Evolutionary conservation across 2,797 vertebrate species (phyloP), one percentile per base, ranked within the genome.

Genomic region (Pelobates cultripes): DNA sequence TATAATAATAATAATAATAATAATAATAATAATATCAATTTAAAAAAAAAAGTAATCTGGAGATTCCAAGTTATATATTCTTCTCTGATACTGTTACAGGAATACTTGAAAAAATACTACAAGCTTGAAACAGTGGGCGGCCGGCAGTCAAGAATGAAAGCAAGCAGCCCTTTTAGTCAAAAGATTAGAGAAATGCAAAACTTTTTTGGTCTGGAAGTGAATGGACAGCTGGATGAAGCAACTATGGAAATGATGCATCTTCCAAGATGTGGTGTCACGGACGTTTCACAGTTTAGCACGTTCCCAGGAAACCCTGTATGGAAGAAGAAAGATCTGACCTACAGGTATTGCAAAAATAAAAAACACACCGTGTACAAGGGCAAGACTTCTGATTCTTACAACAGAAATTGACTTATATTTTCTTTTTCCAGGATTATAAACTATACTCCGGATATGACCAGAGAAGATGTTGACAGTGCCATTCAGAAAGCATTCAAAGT

Each of bases 181-280:
- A 97, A 95, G 86, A 90, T 99, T 80, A 88, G 61, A 8, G 94
- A 97, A 91, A 98, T 98, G 98, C 97, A 99, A 90, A 82, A 87
- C 1, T 97, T 93, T 85, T 97, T 94, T 84, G 90, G 93, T 4
- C 93, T 99, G 43, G 63, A 91, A 8, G 90, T 97, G 84, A 97
- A 95, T 0, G 97, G 97, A 5, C 92, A 79, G 2, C 78, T 96
- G 77, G 92, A 98, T 61, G 40, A 86, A 0, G 88, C 94, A 9
- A 98, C 97, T 0, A 0, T 98, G 57, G 70, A 91, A 70, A 41
- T 94, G n/a, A 97, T 98, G 96, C 96, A 94, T 81, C 95, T 94
- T 75, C 94, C 97, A 0, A 94, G 97, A 57, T 99, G 97, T 75
- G 98, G 98, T 0, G 92, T 97, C 75, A 91, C 96, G 0, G 97